Evolutionary conservation across 2,797 vertebrate species (phyloP), one percentile per base, ranked within the genome.

Genomic region (Micrastur ruficollis): DNA sequence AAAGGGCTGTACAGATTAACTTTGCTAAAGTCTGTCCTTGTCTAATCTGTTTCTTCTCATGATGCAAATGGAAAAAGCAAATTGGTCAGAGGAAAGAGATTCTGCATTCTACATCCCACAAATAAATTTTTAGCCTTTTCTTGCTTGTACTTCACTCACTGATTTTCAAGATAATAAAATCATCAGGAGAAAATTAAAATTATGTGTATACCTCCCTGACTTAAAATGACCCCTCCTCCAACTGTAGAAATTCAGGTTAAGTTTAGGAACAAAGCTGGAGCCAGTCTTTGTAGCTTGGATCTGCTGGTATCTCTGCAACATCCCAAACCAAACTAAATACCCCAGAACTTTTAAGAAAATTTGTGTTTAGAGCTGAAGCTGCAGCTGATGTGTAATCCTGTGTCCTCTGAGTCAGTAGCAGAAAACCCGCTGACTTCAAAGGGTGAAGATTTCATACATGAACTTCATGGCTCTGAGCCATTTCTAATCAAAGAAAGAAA

Each of bases 401-500:
- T 59, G 86, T 94, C 91, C 80, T 94, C 59, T 92, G 92, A 89
- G 73, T 56, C 94, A 94, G n/a, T 75, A 72, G 72, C 38, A 93
- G 85, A 93, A 88, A 91, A 81, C n/a, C 14, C 5, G 0, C 23
- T 81, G 31, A 90, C 90, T 96, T 97, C 94, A 96, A 95, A 95
- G 89, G 38, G 74, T 87, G 56, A 78, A 85, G 70, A 93, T 94
- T 92, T 95, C 78, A 81, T 93, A 96, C 68, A 83, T 78, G 74
- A 85, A 68, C 78, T 95, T 71, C 34, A 46, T 92, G 83, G 81
- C 94, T 93, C 72, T 1, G 5, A 95, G 83, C 84, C 86, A 86
- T 92, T 94, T 90, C 71, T 80, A 95, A 89, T 93, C 83, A 91
- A 80, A 87, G 89, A 93, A 92, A 53, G 62, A 92, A 95, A 92